phyloP scores from a whole-genome alignment of 2,888 invertebrate species.

The Hirtodrosophila confusa region DNA sequence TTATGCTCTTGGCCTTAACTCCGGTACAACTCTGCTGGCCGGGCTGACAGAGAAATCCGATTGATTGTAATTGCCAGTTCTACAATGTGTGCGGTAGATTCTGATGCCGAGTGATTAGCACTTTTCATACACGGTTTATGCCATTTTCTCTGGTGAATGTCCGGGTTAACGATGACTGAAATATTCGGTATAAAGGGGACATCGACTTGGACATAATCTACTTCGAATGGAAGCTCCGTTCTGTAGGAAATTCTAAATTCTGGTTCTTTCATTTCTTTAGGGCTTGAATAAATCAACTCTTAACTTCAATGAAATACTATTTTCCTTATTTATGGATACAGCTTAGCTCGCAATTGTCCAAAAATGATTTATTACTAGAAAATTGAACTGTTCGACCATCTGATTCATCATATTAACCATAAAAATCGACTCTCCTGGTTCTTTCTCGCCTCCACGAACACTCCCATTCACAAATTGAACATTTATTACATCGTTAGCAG shows the following conservation, averaged over 20 bases:
- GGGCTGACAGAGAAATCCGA: slow-evolving; percentile 48
- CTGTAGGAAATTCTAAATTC: no score
- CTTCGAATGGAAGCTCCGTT: no score
- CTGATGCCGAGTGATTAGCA: slow-evolving; percentile 44
- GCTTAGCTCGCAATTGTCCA: no score
- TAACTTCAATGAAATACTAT: no score
- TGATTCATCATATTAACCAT: no score
- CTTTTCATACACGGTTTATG: slow-evolving; percentile 31
- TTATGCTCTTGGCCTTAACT: slow-evolving; percentile 25
- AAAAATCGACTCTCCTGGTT: no score
- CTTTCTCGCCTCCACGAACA: background rate
- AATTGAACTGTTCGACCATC: no score
- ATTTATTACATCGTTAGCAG: background rate
- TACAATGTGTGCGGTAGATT: slow-evolving; percentile 26
- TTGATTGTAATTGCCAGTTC: slow-evolving; percentile 54
- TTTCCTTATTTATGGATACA: no score
- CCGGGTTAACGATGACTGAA: slow-evolving; percentile 20
- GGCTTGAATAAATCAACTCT: no score
- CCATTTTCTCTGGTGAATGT: slow-evolving; percentile 13
- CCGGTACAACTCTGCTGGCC: background rate
- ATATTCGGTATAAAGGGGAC: slow-evolving; percentile 3
- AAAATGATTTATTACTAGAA: no score
- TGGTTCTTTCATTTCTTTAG: no score
- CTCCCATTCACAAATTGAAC: slow-evolving; percentile 1
- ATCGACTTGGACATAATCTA: background rate